Base-by-base conservation (phyloP, 2,888 invertebrate species). In the Priapulus caudatus region DNA sequence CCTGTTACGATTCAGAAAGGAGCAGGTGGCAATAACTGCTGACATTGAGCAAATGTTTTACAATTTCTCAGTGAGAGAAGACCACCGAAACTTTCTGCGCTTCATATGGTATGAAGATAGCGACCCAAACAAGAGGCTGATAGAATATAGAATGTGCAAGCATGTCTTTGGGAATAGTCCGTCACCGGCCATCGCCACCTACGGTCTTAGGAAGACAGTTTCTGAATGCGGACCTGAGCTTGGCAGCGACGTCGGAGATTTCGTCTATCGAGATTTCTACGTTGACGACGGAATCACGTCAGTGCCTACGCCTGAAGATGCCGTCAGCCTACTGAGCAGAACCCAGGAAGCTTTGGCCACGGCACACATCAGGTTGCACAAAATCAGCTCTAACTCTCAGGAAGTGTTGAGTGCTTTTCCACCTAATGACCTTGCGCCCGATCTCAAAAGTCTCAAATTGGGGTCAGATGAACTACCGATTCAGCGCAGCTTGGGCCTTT, bases 1-100 rank as follows among this genome's bases (percentile, higher is more conserved):
- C 2, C 43, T 59, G 10, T 33, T 54, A 2, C 19, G 57, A 5
- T 59, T 59, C 47, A 20, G 58, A 18, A 47, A 47, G 21, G 53
- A 53, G 16, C 3, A 2, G 4, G 24, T 51, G 5, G 59, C 57
- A 16, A 22, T 56, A 2, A 56, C 51, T 10, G 54, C 51, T n/a
- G 59, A 59, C 33, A 55, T 59, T 5, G 20, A 58, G 23, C 56
- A 57, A 20, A 59, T 59, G 56, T 59, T 59, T 22, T 54, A 58
- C 24, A 23, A 20, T 22, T 54, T 59, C 43, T 10, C 55, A 61
- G 2, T 10, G 53, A 45, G 56, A 58, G 1, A 47, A 59, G 50
- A 60, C 59, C 59, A 57, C 59, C 21, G 59, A 58, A 5, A 59
- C 60, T 5, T 61, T 61, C 54, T 59, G 58, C 46, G 58, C 18